Evolutionary conservation across 2,888 invertebrate genomes (phyloP).

Genomic region (Chromoteleia sp.): DNA sequence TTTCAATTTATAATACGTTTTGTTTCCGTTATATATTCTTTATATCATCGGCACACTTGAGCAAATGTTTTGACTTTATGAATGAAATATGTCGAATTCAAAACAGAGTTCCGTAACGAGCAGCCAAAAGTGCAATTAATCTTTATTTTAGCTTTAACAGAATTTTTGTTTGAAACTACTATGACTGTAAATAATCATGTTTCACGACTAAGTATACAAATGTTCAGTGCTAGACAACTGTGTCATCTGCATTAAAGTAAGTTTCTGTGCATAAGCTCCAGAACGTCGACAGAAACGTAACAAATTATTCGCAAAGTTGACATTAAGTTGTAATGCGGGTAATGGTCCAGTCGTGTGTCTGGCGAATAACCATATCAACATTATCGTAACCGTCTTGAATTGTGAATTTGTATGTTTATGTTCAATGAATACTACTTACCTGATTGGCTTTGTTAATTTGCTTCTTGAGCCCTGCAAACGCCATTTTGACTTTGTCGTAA

Average conservation of each 20-base stretch:
- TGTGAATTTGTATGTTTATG: constrained; percentile 21
- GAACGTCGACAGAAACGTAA: constrained; percentile 43
- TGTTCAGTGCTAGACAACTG: constrained; percentile 45
- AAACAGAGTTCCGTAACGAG: neutral
- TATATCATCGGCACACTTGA: too few relatives aligned
- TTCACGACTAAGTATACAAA: constrained; percentile 44
- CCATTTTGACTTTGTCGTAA: constrained; percentile 88
- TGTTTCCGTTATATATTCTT: too few relatives aligned
- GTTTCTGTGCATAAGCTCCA: constrained; percentile 51
- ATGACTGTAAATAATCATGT: constrained; percentile 35
- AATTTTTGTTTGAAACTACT: constrained; percentile 43
- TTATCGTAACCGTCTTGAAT: constrained; percentile 32
- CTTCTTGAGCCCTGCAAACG: constrained; percentile 99
- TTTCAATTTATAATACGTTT: neutral
- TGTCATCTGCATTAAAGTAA: constrained; percentile 60
- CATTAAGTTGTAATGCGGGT: constrained; percentile 63
- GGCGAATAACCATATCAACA: constrained; percentile 51
- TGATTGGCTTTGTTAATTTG: constrained; percentile 99
- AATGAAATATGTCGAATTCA: constrained; percentile 24
- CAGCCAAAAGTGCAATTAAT: constrained; percentile 8
- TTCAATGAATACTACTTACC: constrained; percentile 87
- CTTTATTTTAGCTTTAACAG: constrained; percentile 8
- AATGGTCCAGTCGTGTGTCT: constrained; percentile 51
- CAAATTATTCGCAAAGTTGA: constrained; percentile 67
- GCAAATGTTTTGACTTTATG: constrained; percentile 20